phyloP scores from a whole-genome alignment of 2,888 invertebrate species.

The Pasiphila rectangulata region DNA sequence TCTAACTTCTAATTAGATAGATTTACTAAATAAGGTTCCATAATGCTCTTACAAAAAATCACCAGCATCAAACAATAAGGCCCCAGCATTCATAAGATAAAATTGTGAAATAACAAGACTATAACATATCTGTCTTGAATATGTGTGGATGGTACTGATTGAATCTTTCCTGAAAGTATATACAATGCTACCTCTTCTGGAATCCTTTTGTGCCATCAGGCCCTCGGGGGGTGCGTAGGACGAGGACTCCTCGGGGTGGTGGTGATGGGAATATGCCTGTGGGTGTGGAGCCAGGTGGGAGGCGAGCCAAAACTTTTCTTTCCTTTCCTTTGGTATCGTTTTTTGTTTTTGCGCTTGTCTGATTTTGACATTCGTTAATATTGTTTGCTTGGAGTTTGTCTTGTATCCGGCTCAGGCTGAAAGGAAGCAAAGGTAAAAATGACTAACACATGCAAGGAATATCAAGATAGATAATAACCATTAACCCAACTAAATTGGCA shows the following conservation, averaged over 20 bases:
- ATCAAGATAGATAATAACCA: too few relatives aligned
- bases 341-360: constrained; percentile 55
- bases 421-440: constrained; percentile 32
- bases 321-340: constrained; percentile 67
- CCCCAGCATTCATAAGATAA: constrained; percentile 20
- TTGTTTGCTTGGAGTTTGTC: constrained; percentile 72
- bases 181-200: constrained; percentile 66
- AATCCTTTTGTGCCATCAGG: constrained; percentile 87
- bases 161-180: constrained; percentile 39
- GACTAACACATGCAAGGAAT: too few relatives aligned
- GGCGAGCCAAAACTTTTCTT: constrained; percentile 62
- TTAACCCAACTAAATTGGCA: too few relatives aligned
- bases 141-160: constrained; percentile 53
- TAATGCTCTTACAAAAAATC: background rate
- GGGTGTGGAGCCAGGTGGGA: constrained; percentile 60
- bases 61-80: constrained; percentile 16
- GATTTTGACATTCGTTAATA: constrained; percentile 62
- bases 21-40: too few relatives aligned
- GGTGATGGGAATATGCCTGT: constrained; percentile 68
- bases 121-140: constrained; percentile 32
- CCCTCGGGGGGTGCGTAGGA: constrained; percentile 88
- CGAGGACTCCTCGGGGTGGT: constrained; percentile 71
- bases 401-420: constrained; percentile 67
- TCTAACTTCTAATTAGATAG: too few relatives aligned
- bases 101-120: constrained; percentile 36